Conservation (phyloP, 2,113 vertebrate species). For the Muntiacus reevesi region DNA sequence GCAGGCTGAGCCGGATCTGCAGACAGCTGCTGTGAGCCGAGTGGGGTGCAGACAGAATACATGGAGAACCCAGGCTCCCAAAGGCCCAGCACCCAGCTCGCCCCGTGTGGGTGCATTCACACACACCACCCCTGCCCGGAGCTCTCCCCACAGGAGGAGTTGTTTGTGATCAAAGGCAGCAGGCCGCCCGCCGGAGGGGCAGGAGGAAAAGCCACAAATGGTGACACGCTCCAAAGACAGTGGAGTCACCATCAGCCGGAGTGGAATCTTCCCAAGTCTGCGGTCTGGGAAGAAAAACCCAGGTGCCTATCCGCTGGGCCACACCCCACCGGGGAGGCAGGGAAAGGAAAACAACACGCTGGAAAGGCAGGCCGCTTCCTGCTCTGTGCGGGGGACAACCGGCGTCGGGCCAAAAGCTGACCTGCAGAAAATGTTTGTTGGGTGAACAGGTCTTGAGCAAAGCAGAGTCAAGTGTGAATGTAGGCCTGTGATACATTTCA, state of each 20-base stretch:
- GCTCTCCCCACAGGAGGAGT: background rate
- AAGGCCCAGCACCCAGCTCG: background rate
- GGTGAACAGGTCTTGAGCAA: background rate
- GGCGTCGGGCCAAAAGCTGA: fast-evolving
- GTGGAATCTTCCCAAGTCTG: background rate
- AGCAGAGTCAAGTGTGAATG: background rate
- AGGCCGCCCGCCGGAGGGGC: background rate
- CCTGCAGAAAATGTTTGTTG: background rate
- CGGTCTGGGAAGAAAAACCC: background rate
- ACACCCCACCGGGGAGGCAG: background rate
- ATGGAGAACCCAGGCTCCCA: fast-evolving
- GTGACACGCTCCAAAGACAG: background rate
- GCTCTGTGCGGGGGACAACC: background rate
- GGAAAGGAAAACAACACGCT: background rate
- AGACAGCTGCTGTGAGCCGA: background rate
- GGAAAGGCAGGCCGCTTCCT: background rate
- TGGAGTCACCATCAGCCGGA: background rate
- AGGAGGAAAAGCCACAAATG: background rate
- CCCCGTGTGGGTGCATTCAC: fast-evolving
- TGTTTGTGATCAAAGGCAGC: background rate
- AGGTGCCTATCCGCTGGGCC: background rate
- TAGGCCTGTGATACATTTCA: background rate
- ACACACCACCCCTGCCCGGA: background rate
- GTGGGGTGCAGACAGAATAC: background rate
- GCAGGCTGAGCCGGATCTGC: fast-evolving